Conservation (phyloP, 2,888 invertebrate species). For the Eupsilia transversa region DNA sequence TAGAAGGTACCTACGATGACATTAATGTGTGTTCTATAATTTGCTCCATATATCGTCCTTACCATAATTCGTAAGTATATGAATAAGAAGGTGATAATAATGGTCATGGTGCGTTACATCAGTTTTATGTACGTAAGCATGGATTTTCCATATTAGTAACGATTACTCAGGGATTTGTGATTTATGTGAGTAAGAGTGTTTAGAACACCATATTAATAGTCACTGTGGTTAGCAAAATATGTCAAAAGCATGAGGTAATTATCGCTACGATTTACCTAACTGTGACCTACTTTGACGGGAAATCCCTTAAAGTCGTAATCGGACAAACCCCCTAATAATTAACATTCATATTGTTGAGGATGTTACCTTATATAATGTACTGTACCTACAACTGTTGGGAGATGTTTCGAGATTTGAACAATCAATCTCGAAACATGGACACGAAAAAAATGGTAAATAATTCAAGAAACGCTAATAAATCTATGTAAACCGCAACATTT, state of each 20-base stretch:
- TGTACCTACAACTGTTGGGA: neutral
- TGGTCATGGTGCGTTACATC: too few relatives aligned
- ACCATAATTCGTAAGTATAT: constrained; percentile 5
- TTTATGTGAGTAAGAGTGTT: constrained; percentile 10
- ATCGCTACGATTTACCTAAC: neutral
- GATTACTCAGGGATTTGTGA: constrained; percentile 24
- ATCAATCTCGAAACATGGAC: too few relatives aligned
- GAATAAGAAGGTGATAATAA: constrained; percentile 30
- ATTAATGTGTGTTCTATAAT: constrained; percentile 1
- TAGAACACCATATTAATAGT: neutral
- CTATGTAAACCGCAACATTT: constrained; percentile 1
- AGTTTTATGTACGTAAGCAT: neutral
- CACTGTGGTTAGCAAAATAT: constrained; percentile 15
- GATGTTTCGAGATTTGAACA: too few relatives aligned
- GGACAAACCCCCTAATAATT: constrained; percentile 11
- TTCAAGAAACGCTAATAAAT: neutral
- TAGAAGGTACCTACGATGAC: constrained; percentile 1
- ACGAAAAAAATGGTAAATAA: constrained; percentile 1
- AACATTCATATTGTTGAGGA: neutral
- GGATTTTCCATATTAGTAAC: constrained; percentile 33
- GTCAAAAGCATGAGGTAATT: constrained; percentile 8
- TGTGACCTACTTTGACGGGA: constrained; percentile 16
- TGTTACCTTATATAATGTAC: neutral
- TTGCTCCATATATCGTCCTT: constrained; percentile 20
- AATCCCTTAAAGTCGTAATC: constrained; percentile 19